Percentiles rank a stretch among this genome's conserved stretches.
Evolutionary conservation across 53 echinoderm and acorn worm species (phyloP).

Genomic region (Holothuria leucospilota): DNA sequence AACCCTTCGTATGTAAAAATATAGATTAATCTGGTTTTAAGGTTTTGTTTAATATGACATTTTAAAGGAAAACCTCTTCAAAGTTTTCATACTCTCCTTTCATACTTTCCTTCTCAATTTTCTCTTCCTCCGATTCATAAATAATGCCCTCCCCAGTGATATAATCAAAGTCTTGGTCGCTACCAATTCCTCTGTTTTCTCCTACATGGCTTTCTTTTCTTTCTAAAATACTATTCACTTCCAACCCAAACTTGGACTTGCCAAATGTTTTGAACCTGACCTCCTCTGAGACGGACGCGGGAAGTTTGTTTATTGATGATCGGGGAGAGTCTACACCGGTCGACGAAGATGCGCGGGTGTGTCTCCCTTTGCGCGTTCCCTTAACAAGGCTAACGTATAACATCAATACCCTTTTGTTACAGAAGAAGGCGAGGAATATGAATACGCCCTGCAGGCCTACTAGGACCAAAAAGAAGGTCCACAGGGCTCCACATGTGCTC

Average conservation of each 20-base stretch:
- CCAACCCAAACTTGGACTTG: neutral
- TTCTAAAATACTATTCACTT: too few species aligned
- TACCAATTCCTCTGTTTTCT: too few species aligned
- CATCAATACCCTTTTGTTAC: slow-evolving; percentile 72
- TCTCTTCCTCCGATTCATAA: too few species aligned
- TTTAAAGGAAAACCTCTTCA: too few species aligned
- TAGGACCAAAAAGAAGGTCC: slow-evolving; percentile 86
- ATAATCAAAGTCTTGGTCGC: too few species aligned
- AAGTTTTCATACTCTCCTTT: too few species aligned
- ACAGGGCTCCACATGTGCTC: slow-evolving; percentile 55
- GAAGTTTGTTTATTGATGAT: neutral
- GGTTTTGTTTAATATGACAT: too few species aligned
- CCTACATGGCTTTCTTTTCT: too few species aligned
- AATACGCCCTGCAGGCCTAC: slow-evolving; percentile 88
- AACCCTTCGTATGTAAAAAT: too few species aligned
- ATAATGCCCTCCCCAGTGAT: too few species aligned
- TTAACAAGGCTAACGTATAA: slow-evolving; percentile 51
- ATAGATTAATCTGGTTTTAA: too few species aligned
- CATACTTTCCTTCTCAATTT: too few species aligned
- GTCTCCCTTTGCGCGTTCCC: neutral
- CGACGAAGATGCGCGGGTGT: neutral
- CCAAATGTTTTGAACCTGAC: neutral
- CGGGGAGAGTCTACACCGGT: neutral
- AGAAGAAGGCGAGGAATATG: slow-evolving; percentile 83
- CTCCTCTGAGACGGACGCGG: slow-evolving; percentile 10